Evolutionary conservation across 2,113 vertebrate genomes (phyloP).

Genomic region (Rafetus swinhoei): DNA sequence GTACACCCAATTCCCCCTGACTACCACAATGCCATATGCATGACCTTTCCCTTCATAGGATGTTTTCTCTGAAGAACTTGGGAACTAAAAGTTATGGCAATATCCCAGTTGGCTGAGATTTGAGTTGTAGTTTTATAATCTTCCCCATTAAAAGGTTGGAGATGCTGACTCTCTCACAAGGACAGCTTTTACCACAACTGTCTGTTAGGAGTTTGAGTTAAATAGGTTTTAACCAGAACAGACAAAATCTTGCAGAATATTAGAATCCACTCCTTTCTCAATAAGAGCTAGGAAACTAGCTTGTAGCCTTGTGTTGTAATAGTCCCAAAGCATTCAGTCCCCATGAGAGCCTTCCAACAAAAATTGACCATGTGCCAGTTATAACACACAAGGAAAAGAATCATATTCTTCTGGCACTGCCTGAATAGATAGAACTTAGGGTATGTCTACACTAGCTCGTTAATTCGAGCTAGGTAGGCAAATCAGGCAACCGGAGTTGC

Average conservation of each 20-base stretch:
- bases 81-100: no score
- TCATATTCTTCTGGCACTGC: background rate
- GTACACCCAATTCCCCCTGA: no score
- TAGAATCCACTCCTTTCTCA: background rate
- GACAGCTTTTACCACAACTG: background rate
- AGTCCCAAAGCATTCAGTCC: background rate
- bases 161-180: background rate
- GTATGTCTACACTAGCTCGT: no score
- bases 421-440: background rate
- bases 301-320: background rate
- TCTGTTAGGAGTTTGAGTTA: background rate
- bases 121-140: no score
- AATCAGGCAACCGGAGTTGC: no score
- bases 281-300: background rate
- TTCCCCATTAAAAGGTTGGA: accelerated
- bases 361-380: background rate
- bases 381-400: background rate
- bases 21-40: no score
- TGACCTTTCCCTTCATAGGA: no score
- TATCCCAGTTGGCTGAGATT: no score
- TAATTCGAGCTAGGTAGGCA: no score
- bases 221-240: background rate
- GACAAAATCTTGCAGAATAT: background rate
- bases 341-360: background rate
- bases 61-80: no score